Evolutionary conservation across 1,140 invertebrate species (phyloP).

Genomic region (Drosophila rufa): DNA sequence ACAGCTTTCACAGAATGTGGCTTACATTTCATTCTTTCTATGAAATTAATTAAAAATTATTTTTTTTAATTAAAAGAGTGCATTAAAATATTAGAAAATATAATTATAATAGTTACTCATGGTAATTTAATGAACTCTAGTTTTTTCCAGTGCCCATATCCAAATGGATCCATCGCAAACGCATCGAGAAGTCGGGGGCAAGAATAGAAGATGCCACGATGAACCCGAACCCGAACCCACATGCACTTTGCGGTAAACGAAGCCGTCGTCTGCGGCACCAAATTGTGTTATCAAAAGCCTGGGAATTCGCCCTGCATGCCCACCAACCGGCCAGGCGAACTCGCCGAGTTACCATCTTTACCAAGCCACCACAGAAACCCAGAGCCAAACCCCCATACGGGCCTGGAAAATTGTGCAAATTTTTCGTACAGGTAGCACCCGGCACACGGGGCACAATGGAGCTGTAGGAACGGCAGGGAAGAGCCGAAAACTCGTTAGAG

Average conservation of each 20-base stretch:
- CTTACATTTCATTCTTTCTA: no score
- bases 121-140: not conserved
- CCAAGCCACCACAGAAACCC: constrained; percentile 30
- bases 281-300: constrained; percentile 83
- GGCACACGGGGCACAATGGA: constrained; percentile 31
- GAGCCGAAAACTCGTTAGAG: constrained; percentile 78
- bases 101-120: not conserved
- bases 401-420: constrained; percentile 64
- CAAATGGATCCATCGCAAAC: constrained; percentile 20
- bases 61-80: no score
- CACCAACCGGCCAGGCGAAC: constrained; percentile 20
- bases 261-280: constrained; percentile 59
- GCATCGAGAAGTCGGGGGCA: constrained; percentile 12
- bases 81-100: not conserved
- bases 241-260: constrained; percentile 82
- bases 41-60: no score
- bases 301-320: constrained; percentile 80
- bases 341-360: constrained; percentile 13
- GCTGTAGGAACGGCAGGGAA: constrained; percentile 36
- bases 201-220: constrained; percentile 60
- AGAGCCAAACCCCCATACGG: constrained; percentile 61
- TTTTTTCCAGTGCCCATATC: not conserved
- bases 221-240: constrained; percentile 74
- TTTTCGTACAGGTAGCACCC: constrained; percentile 71
- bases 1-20: no score